A percentile compares a stretch with the other conserved stretches of the same genome.
Conservation (phyloP, 2,888 invertebrate genomes). For the Zelleria hepariella region DNA sequence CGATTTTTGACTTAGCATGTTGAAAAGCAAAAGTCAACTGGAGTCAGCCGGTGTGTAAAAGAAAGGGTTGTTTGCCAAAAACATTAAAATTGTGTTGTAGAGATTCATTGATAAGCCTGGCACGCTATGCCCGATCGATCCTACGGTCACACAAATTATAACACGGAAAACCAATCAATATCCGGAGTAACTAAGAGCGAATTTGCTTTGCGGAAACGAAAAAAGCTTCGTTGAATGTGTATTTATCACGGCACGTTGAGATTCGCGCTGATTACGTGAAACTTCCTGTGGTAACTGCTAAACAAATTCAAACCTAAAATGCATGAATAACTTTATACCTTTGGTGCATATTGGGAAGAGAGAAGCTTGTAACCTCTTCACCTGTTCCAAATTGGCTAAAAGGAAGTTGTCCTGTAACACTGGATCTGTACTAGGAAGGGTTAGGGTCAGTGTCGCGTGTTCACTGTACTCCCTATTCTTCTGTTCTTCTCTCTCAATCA, state of each 20-base stretch:
- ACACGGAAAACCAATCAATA: background rate
- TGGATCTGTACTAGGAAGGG: slow-evolving; percentile 45
- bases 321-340: slow-evolving; percentile 37
- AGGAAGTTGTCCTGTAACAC: slow-evolving; percentile 53
- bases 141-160: slow-evolving; percentile 3
- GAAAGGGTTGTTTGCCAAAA: background rate
- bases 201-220: background rate
- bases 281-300: background rate
- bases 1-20: background rate
- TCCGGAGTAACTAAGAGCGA: background rate
- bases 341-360: slow-evolving; percentile 74
- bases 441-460: slow-evolving; percentile 47
- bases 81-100: slow-evolving; percentile 17
- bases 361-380: slow-evolving; percentile 76
- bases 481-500: slow-evolving; percentile 57
- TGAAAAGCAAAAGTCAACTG: slow-evolving; percentile 7
- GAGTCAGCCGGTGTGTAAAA: slow-evolving; percentile 15
- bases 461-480: slow-evolving; percentile 40
- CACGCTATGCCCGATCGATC: slow-evolving; percentile 12
- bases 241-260: too few species aligned
- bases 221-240: too few species aligned
- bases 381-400: slow-evolving; percentile 64
- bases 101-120: slow-evolving; percentile 26
- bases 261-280: background rate
- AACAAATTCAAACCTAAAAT: background rate